phyloP scores from a whole-genome alignment of 2,797 vertebrate species.

The Presbytis comata region DNA sequence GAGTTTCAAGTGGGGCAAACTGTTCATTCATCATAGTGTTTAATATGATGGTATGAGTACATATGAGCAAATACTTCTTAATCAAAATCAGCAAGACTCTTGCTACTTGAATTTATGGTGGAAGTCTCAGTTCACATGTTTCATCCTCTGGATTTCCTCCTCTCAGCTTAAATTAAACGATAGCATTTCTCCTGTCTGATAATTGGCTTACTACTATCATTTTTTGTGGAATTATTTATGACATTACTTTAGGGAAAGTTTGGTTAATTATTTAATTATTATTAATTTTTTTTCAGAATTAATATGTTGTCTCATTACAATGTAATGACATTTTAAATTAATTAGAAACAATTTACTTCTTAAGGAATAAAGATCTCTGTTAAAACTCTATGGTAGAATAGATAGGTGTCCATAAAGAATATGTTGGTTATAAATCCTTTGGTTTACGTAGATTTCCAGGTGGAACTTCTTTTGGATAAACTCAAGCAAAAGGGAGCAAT shows the following conservation, averaged over 20 bases:
- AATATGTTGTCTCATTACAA: neutral
- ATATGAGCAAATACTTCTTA: neutral
- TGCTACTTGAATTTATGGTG: neutral
- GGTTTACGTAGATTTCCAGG: slow-evolving; percentile 89
- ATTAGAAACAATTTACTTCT: slow-evolving; percentile 7
- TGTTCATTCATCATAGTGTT: neutral
- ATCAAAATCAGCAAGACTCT: neutral
- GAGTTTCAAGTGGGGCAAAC: neutral
- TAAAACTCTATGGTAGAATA: neutral
- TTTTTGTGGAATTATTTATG: neutral
- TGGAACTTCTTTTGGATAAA: slow-evolving; percentile 94
- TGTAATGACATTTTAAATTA: neutral
- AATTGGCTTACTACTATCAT: neutral
- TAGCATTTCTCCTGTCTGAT: neutral
- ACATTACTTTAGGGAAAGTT: neutral
- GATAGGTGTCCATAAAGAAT: neutral
- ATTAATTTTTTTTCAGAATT: slow-evolving; percentile 11
- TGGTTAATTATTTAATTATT: slow-evolving; percentile 8
- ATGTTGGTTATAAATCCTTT: slow-evolving; percentile 67
- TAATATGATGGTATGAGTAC: neutral
- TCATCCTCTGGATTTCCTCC: neutral
- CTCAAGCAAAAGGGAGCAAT: slow-evolving; percentile 96
- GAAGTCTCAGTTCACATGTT: neutral
- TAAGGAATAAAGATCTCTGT: neutral
- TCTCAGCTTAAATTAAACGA: neutral